Evolutionary conservation across 64 coral and sea anemone genomes (phyloP), one percentile per base, ranked within the genome.

Genomic region (Dendrophyllia cribrosa): DNA sequence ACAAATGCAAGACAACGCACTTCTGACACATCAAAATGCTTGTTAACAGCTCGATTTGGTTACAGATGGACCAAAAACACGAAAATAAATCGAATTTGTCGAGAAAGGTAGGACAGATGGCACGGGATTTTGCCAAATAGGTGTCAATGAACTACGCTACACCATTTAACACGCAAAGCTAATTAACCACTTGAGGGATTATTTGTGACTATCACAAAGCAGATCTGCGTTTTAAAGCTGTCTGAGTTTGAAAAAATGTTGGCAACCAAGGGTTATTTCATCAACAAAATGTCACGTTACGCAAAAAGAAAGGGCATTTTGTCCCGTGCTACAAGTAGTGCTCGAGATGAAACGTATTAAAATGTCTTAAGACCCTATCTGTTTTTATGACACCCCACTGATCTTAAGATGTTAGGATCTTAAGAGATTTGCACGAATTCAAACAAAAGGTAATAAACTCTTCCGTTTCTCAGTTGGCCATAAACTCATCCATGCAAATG

Each of bases 151-250:
- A 82, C 25, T 49, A 65, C 34, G 9, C 16, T 49, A n/a, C 43
- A 67, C 20, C 19, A 67, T 67, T 67, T 68, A 82, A 84, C 60
- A 84, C 56, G 56, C 16, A 67, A 64, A 10, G 26, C n/a, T 68
- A 66, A 84, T 66, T 84, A 84, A 22, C 80, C 80, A 84, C 62
- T 84, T 82, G 43, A 23, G 8, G n/a, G 61, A 51, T 84, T 47
- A 84, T 84, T 84, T 23, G 0, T 7, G 52, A 24, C 59, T 67
- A 84, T 68, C 80, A 48, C 3, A 68, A 1, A 20, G 10, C 16
- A 16, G 3, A 66, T 84, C 80, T 84, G 45, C 1, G 7, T 44
- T 60, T 62, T 83, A 14, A 20, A 23, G 67, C 67, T 44, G 21
- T 59, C 46, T 8, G 25, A 59, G 4, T 15, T 15, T 7, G 51